Base-by-base conservation (phyloP, 2,797 vertebrate species). In the Sitta carolinensis region DNA sequence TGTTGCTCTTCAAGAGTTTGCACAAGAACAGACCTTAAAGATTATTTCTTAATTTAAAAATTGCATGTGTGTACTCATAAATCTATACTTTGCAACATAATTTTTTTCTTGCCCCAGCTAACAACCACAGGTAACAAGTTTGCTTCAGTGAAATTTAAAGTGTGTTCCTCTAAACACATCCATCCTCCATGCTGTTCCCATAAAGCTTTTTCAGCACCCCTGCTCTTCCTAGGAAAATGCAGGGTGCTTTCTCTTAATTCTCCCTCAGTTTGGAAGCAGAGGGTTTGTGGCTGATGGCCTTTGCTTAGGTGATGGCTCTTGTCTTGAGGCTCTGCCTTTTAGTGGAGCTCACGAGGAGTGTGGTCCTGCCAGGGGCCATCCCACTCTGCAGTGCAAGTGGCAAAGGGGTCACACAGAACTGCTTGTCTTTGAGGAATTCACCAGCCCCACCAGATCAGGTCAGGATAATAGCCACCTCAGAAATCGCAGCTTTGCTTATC, bases 41-140 rank as follows among this genome's bases (percentile, higher is more conserved):
- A 55, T 62, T 81, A 62, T 42, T 78, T 55, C 40, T 62, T 82
- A 55, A 76, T 90, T 93, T 16, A 82, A 79, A 89, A 80, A 20
- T 10, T 30, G 6, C 15, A 0, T n/a, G 29, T 67, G 2, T 75
- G 12, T 87, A 48, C 26, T 93, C 36, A 34, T 51, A 62, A 68
- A 58, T 84, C 25, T 21, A 10, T 54, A 54, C 14, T 73, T 75
- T 51, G 18, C 36, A 74, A 48, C 3, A 8, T 22, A 5, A 5
- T 2, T 54, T 47, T 47, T 78, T 78, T 76, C 30, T 58, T 90
- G 32, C 14, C 16, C 7, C 36, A 72, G 30, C 26, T 81, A 58
- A 54, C 11, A 47, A 20, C 40, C 47, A 4, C 40, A 82, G 29
- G 25, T 52, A 69, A 30, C 43, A 84, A 75, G 29, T 55, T 86